These are phyloP conservation scores for Brachyopa scutellaris DNA, from an alignment of 2,888 invertebrate species.

Conservation along the genomic window DNA sequence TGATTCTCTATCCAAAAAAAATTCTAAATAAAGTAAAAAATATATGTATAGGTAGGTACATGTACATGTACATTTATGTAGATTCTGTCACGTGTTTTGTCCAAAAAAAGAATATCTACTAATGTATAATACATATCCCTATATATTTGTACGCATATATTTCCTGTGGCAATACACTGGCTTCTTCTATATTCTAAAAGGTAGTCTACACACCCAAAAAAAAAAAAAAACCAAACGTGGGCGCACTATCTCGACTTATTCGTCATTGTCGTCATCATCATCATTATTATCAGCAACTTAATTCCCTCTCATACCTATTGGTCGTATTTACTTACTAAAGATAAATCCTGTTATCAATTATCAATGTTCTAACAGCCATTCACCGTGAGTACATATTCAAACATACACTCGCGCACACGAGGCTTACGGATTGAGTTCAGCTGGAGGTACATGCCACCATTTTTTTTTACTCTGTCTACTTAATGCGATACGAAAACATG, in stretches of 20 bases:
- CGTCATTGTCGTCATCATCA: constrained; percentile 19
- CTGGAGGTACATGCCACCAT: constrained; percentile 45
- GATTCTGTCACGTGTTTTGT: constrained; percentile 13
- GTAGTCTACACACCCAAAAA: neutral
- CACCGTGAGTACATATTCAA: constrained; percentile 32
- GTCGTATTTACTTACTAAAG: constrained; percentile 56
- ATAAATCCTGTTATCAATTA: constrained; percentile 71
- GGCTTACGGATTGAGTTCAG: constrained; percentile 64
- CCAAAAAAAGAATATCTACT: no score
- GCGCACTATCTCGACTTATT: constrained; percentile 15
- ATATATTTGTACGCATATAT: no score
- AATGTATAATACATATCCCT: no score
- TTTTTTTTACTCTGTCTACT: constrained; percentile 62
- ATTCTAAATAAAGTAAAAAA: no score
- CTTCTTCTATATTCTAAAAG: neutral
- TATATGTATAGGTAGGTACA: no score
- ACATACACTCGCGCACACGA: constrained; percentile 6
- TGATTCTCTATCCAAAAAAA: no score
- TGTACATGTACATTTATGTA: no score
- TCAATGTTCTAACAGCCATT: constrained; percentile 67
- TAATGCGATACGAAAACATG: constrained; percentile 70
- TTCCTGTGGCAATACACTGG: neutral
- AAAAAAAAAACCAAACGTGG: constrained; percentile 30
- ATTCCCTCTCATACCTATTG: constrained; percentile 5
- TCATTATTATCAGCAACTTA: constrained; percentile 26